Conservation (phyloP, 2,113 vertebrate genomes). For the Struthidea cinerea region DNA sequence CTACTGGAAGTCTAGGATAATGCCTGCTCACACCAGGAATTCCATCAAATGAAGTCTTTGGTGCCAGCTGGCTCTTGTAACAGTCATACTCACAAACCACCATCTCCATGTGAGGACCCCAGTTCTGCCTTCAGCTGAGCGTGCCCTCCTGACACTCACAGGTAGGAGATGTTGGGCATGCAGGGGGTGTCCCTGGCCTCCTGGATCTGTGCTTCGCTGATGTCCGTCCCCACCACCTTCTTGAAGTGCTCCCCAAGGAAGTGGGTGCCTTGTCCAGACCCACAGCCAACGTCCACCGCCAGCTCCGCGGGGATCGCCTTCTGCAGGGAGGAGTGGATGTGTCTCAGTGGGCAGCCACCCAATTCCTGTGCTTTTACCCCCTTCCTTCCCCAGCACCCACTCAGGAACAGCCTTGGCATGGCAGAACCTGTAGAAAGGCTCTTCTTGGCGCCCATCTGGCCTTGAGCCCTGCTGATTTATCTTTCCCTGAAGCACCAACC, state of each 20-base stretch:
- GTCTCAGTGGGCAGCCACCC: background rate
- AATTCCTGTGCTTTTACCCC: background rate
- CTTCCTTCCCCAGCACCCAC: background rate
- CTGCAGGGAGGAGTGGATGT: background rate
- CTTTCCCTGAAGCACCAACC: background rate
- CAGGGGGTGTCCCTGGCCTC: slow-evolving; percentile 47
- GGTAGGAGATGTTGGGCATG: slow-evolving; percentile 72
- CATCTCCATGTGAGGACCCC: fast-evolving
- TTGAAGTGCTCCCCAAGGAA: slow-evolving; percentile 73
- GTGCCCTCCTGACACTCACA: slow-evolving; percentile 48
- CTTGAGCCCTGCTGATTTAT: background rate
- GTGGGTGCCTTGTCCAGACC: slow-evolving; percentile 78
- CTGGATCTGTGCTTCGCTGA: slow-evolving; percentile 80
- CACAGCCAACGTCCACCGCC: slow-evolving; percentile 82
- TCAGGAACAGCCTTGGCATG: fast-evolving
- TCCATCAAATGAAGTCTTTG: background rate
- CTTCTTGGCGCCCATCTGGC: background rate
- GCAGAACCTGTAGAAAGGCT: background rate
- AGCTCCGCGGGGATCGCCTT: slow-evolving; percentile 53
- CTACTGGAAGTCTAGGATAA: background rate
- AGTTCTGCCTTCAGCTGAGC: background rate
- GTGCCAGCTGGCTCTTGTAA: background rate
- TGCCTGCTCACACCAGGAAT: background rate
- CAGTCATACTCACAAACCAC: background rate
- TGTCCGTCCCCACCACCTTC: slow-evolving; percentile 77